These are phyloP conservation scores for Toxotes jaculatrix DNA, from an alignment of 2,113 vertebrate genomes.

Conservation along the genomic window DNA sequence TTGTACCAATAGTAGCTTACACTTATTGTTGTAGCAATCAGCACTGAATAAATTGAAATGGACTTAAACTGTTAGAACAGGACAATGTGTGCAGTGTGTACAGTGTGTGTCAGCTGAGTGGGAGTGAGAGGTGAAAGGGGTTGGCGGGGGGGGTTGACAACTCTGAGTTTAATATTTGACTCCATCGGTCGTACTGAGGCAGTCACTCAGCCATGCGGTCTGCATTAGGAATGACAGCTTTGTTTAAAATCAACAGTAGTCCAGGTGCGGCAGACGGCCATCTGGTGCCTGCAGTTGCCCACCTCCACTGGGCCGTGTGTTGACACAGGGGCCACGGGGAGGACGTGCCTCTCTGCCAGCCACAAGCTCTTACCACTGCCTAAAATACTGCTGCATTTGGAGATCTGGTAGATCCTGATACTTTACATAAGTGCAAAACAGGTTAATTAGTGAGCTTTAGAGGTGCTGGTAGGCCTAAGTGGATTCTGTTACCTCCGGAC, in stretches of 20 bases:
- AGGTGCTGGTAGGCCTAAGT: neutral
- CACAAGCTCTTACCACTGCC: conserved; percentile 10
- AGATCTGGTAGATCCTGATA: neutral
- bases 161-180: conserved; percentile 77
- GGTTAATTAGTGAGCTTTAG: neutral
- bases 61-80: neutral
- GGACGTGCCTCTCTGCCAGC: conserved; percentile 8
- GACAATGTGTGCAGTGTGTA: conserved; percentile 30
- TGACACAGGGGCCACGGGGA: conserved; percentile 52
- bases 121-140: conserved; percentile 8
- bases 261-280: conserved; percentile 66
- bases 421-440: neutral
- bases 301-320: conserved; percentile 50
- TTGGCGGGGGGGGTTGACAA: neutral
- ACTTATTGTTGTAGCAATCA: neutral
- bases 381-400: neutral
- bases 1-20: neutral
- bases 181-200: conserved; percentile 43
- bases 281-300: conserved; percentile 59
- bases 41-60: neutral
- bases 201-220: conserved; percentile 49
- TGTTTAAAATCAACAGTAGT: conserved; percentile 72
- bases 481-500: neutral
- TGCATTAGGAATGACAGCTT: conserved; percentile 68
- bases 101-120: conserved; percentile 26